Percentiles rank a stretch among this genome's conserved stretches.
Evolutionary conservation across 2,797 vertebrate genomes (phyloP).

Genomic region (Gobio occitaniae): DNA sequence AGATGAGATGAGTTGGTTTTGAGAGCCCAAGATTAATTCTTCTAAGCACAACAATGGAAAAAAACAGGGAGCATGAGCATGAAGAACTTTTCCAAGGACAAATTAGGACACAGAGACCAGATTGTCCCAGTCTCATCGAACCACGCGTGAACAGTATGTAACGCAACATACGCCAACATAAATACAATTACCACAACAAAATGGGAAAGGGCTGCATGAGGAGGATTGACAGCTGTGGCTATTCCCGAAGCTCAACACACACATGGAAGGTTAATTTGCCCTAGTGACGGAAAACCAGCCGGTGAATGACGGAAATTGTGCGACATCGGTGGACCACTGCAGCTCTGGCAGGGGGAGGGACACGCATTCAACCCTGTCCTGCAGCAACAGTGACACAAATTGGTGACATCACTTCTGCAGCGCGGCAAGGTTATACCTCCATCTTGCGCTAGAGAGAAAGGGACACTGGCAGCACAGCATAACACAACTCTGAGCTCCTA

Average conservation of each 20-base stretch:
- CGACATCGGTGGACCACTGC: constrained; percentile 43
- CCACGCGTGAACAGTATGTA: constrained; percentile 12
- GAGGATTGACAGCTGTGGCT: constrained; percentile 8
- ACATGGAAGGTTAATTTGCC: constrained; percentile 43
- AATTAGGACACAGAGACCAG: constrained; percentile 18
- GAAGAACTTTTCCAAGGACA: constrained; percentile 38
- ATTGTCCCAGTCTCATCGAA: constrained; percentile 36
- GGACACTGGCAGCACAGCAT: constrained; percentile 47
- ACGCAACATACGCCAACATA: neutral
- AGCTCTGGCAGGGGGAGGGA: constrained; percentile 29
- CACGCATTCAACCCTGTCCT: constrained; percentile 60
- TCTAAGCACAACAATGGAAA: constrained; percentile 13
- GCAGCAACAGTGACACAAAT: constrained; percentile 76
- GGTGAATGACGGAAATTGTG: constrained; percentile 40
- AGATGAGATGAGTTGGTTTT: constrained; percentile 5
- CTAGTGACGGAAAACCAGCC: constrained; percentile 33
- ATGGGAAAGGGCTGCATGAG: neutral
- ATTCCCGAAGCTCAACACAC: constrained; percentile 20
- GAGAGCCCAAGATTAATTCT: constrained; percentile 12
- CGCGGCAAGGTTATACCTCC: constrained; percentile 77
- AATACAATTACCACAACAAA: constrained; percentile 28
- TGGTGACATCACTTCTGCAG: constrained; percentile 68
- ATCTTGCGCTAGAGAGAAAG: constrained; percentile 52
- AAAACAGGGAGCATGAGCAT: neutral
- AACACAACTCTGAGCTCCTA: constrained; percentile 33